phyloP scores from a whole-genome alignment of 1,140 invertebrate species.

The Nixonia krombeini region DNA sequence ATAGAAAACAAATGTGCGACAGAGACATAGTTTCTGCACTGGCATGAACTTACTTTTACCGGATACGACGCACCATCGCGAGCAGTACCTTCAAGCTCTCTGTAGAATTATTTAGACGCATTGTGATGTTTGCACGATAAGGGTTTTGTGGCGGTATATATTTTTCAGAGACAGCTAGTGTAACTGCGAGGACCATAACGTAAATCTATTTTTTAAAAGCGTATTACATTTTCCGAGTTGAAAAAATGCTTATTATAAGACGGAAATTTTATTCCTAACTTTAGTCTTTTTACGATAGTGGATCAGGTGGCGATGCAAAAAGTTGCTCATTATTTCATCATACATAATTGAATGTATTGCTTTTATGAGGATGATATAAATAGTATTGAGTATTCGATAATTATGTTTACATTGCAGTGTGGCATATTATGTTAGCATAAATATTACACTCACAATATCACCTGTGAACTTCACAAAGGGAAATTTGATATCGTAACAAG shows the following conservation, averaged over 20 bases:
- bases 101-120: constrained; percentile 46
- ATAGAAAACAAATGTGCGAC: constrained; percentile 36
- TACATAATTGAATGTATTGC: not conserved
- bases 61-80: constrained; percentile 43
- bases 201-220: constrained; percentile 29
- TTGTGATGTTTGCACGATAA: constrained; percentile 40
- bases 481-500: no score
- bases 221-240: constrained; percentile 10
- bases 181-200: constrained; percentile 31
- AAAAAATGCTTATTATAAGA: constrained; percentile 22
- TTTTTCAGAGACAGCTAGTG: constrained; percentile 34
- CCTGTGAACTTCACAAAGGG: no score
- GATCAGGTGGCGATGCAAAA: constrained; percentile 1
- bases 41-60: constrained; percentile 43
- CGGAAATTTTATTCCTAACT: constrained; percentile 26
- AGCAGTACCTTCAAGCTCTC: constrained; percentile 43
- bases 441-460: no score
- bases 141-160: constrained; percentile 37
- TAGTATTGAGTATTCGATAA: no score
- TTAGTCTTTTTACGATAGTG: constrained; percentile 12
- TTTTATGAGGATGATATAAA: not conserved
- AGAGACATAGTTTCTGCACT: constrained; percentile 36
- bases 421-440: no score
- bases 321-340: not conserved
- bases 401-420: no score